Conservation (phyloP, 2,797 vertebrate genomes). For the Vipera latastei region DNA sequence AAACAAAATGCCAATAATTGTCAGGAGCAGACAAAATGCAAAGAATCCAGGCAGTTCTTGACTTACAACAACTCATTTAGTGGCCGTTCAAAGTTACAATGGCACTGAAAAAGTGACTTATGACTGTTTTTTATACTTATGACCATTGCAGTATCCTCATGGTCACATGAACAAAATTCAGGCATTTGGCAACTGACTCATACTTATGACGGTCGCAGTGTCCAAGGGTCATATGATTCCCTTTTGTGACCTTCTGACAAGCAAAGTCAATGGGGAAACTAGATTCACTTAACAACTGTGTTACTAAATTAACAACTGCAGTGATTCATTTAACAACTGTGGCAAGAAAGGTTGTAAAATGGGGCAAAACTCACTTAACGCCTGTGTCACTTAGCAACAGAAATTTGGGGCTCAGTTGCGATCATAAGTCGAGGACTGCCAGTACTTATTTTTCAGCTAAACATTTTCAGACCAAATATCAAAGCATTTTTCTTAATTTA, state of each 20-base stretch:
- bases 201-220: background rate
- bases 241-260: background rate
- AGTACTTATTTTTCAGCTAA: background rate
- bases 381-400: background rate
- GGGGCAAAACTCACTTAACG: background rate
- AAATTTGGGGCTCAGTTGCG: background rate
- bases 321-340: background rate
- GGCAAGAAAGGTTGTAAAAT: background rate
- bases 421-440: background rate
- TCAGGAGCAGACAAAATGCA: background rate
- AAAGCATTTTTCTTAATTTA: background rate
- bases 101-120: background rate
- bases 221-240: background rate
- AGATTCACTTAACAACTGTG: background rate
- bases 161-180: background rate
- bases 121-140: background rate
- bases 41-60: background rate
- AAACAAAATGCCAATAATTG: background rate
- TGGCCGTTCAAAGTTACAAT: background rate
- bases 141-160: background rate
- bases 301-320: background rate
- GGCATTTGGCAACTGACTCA: background rate
- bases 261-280: background rate
- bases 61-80: background rate
- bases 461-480: background rate